A percentile compares a stretch with the other conserved stretches of the same genome.
Conservation (phyloP, 2,113 vertebrate species). For the Callithrix jacchus region DNA sequence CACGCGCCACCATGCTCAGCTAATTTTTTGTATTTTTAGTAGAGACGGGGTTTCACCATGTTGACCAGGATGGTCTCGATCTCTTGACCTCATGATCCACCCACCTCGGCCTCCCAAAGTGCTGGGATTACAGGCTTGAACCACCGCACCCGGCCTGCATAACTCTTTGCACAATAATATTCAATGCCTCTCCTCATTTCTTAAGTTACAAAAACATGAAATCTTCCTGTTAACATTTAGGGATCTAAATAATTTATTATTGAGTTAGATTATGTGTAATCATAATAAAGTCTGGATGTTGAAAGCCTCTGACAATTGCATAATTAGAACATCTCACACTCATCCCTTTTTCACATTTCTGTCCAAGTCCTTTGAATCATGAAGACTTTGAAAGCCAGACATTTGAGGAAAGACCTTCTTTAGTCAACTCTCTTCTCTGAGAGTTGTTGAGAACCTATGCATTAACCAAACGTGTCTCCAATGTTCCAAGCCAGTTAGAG, state of each 20-base stretch:
- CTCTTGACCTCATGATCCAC: no score
- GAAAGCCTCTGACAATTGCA: not conserved
- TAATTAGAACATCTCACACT: not conserved
- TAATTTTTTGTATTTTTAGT: no score
- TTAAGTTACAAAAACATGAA: not conserved
- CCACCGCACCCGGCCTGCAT: no score
- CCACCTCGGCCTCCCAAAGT: no score
- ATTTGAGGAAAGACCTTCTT: not conserved
- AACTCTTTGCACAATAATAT: not conserved
- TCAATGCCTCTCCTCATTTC: not conserved
- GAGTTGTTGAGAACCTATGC: not conserved
- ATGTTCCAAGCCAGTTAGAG: not conserved
- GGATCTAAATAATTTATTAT: not conserved
- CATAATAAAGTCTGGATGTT: not conserved
- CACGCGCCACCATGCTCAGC: no score
- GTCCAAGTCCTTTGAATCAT: not conserved
- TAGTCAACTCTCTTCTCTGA: not conserved
- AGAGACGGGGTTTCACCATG: no score
- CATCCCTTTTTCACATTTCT: not conserved
- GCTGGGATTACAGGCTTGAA: no score
- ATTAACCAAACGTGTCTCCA: not conserved
- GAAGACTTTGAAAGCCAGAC: not conserved
- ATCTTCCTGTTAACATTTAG: not conserved
- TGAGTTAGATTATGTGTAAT: not conserved
- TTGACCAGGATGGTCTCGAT: no score